A percentile compares a stretch with the other conserved stretches of the same genome.
Conservation (phyloP, 2,113 vertebrate genomes). For the Podocnemis expansa region DNA sequence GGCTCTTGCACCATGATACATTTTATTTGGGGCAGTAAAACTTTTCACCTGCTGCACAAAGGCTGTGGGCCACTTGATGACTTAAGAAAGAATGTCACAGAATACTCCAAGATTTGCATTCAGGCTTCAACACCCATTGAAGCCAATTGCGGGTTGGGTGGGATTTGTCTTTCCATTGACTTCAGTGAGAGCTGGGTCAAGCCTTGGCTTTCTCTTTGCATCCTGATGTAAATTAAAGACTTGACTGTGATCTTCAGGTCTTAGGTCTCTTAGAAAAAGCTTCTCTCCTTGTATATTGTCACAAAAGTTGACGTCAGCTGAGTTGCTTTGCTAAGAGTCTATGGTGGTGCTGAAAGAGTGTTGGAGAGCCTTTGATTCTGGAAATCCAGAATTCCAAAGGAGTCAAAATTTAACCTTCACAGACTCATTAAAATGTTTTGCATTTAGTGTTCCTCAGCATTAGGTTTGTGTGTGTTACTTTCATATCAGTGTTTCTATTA, state of each 20-base stretch:
- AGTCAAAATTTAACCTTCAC: background rate
- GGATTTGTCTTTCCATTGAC: background rate
- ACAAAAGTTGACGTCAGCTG: background rate
- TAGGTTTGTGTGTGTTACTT: constrained; percentile 1
- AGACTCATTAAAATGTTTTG: background rate
- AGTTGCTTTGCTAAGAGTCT: background rate
- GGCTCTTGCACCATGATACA: background rate
- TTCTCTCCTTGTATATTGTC: background rate
- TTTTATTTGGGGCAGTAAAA: background rate
- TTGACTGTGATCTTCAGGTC: background rate
- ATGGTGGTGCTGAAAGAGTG: background rate
- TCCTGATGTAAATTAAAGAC: background rate
- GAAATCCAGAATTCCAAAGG: background rate
- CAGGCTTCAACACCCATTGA: background rate
- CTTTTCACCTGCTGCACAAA: background rate
- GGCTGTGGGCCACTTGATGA: background rate
- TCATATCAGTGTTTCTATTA: background rate
- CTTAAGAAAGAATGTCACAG: background rate
- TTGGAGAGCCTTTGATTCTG: background rate
- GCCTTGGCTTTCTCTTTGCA: background rate
- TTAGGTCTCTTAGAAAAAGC: background rate
- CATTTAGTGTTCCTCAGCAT: constrained; percentile 11
- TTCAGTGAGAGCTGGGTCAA: background rate
- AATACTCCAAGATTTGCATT: fast-evolving
- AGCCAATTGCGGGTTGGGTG: background rate